A percentile compares a stretch with the other conserved stretches of the same genome.
Conservation (phyloP, 2,113 vertebrate species). For the Pelecanus crispus region DNA sequence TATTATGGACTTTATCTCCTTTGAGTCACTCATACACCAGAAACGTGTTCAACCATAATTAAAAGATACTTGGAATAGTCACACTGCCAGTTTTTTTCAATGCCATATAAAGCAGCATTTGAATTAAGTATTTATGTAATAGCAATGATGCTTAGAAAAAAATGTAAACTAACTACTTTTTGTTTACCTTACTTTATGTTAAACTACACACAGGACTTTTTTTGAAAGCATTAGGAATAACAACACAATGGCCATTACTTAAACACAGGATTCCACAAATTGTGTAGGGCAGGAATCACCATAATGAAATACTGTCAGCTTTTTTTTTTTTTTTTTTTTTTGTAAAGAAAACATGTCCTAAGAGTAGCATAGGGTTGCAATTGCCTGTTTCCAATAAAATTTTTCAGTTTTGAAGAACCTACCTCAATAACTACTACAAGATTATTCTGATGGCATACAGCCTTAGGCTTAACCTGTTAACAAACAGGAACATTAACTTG, state of each 20-base stretch:
- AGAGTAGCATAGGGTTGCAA: not conserved
- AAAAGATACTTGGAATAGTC: not conserved
- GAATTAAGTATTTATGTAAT: not conserved
- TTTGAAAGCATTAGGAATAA: not conserved
- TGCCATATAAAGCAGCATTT: not conserved
- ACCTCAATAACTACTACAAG: not conserved
- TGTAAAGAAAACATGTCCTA: not conserved
- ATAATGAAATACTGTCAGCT: not conserved
- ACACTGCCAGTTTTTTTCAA: not conserved
- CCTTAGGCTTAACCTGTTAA: not conserved
- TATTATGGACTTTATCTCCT: not conserved
- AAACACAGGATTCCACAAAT: not conserved
- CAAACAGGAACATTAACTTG: not conserved
- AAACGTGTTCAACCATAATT: not conserved
- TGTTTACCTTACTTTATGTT: not conserved
- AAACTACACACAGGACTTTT: not conserved
- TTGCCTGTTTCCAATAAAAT: not conserved
- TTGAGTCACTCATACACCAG: not conserved
- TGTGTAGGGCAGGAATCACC: not conserved
- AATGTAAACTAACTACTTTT: not conserved
- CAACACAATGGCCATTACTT: not conserved
- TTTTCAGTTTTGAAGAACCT: not conserved
- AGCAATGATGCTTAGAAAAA: not conserved
- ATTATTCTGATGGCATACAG: not conserved
- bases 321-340: not conserved